Conservation (phyloP, 2,113 vertebrate genomes). For the Machaerirhynchus nigripectus region DNA sequence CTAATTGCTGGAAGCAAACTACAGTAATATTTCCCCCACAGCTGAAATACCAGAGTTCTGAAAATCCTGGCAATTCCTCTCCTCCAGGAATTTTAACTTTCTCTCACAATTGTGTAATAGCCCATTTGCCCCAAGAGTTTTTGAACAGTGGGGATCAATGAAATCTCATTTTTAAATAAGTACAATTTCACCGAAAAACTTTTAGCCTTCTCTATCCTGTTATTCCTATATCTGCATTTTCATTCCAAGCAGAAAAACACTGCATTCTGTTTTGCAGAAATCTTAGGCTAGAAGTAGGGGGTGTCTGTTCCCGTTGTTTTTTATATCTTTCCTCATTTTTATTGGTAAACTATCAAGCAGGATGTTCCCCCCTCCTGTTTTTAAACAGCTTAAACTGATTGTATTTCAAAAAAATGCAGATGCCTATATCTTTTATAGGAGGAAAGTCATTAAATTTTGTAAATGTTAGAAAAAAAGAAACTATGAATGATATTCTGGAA, state of each 20-base stretch:
- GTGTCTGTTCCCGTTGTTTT: not conserved
- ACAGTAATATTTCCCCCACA: not conserved
- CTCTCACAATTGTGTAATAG: not conserved
- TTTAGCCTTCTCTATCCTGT: not conserved
- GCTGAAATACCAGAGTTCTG: accelerated
- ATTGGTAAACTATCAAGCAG: constrained; percentile 33
- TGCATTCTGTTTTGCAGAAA: not conserved
- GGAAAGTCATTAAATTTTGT: constrained; percentile 51
- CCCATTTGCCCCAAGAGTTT: accelerated
- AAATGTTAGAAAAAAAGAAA: constrained; percentile 40
- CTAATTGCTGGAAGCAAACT: not conserved
- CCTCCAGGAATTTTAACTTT: not conserved
- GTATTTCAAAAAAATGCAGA: constrained; percentile 36
- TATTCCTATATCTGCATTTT: not conserved
- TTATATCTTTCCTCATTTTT: constrained; percentile 21
- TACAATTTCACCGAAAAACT: not conserved
- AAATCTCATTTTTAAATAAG: not conserved
- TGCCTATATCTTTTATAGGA: constrained; percentile 46
- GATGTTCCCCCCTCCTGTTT: constrained; percentile 32
- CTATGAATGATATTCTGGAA: constrained; percentile 38
- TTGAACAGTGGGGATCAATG: not conserved
- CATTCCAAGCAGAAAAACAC: not conserved
- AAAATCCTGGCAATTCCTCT: too few species aligned
- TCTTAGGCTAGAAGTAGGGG: not conserved
- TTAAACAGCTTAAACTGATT: constrained; percentile 41